Evolutionary conservation across 2,113 vertebrate species (phyloP).

Genomic region (Sialia sialis): DNA sequence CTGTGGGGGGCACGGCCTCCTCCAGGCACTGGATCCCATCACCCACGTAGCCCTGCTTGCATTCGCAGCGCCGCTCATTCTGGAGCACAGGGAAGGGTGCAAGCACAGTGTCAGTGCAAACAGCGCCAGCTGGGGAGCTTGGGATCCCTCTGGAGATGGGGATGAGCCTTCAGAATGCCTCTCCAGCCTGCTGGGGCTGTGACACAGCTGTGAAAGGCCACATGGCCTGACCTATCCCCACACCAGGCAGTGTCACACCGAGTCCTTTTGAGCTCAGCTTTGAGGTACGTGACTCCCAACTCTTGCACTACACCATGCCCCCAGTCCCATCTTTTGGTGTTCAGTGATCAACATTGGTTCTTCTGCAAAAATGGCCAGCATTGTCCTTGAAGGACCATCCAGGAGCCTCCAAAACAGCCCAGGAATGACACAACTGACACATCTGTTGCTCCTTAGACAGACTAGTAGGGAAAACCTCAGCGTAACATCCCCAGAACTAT

Average conservation of each 20-base stretch:
- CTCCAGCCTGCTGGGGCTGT: not conserved
- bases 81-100: slow-evolving; percentile 47
- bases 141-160: not conserved
- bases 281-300: accelerated
- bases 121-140: not conserved
- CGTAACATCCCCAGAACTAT: not conserved
- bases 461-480: not conserved
- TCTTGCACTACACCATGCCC: not conserved
- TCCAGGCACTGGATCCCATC: slow-evolving; percentile 89
- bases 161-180: not conserved
- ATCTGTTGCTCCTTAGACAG: not conserved
- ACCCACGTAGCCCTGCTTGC: slow-evolving; percentile 83
- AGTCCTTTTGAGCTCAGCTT: not conserved
- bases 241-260: not conserved
- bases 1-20: slow-evolving; percentile 74
- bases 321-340: not conserved
- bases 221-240: not conserved
- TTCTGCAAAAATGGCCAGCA: not conserved
- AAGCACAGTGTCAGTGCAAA: not conserved
- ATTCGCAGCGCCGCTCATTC: slow-evolving; percentile 85
- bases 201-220: not conserved
- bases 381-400: not conserved
- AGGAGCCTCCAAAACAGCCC: not conserved
- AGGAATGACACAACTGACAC: not conserved
- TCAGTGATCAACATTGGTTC: not conserved